A percentile compares a stretch with the other conserved stretches of the same genome.
Conservation (phyloP, 2,113 vertebrate genomes). For the Hippocampus guttulatus region DNA sequence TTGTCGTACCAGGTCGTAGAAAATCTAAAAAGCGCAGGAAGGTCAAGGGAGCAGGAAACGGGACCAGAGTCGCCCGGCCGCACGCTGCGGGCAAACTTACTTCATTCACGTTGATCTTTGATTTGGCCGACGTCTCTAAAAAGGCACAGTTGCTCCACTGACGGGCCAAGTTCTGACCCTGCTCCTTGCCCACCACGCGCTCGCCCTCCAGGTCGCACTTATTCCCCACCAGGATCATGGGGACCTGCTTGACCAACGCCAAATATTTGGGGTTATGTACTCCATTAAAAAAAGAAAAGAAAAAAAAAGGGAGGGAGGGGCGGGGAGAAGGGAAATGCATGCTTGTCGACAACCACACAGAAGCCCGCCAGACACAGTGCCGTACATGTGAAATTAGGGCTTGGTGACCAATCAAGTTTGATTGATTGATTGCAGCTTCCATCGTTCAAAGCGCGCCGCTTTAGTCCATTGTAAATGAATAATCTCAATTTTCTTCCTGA, state of each 20-base stretch:
- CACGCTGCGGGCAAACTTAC: conserved; percentile 52
- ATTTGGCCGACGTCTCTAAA: conserved; percentile 99
- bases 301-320: neutral
- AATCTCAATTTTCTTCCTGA: too few relatives aligned
- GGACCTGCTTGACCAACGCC: conserved; percentile 75
- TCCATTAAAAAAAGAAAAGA: too few relatives aligned
- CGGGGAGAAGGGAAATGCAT: too few relatives aligned
- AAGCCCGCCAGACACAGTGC: too few relatives aligned
- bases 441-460: too few relatives aligned
- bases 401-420: too few relatives aligned
- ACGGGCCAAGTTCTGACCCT: conserved; percentile 95
- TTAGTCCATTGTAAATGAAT: too few relatives aligned
- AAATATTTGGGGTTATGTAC: neutral
- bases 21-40: conserved; percentile 77
- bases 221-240: conserved; percentile 99
- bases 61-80: conserved; percentile 4
- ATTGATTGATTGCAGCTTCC: too few relatives aligned
- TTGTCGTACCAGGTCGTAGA: conserved; percentile 99
- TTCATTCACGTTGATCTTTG: conserved; percentile 99
- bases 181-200: conserved; percentile 96
- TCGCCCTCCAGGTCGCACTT: conserved; percentile 99
- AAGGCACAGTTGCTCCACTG: conserved; percentile 99
- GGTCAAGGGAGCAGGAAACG: conserved; percentile 71
- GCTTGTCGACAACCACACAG: too few relatives aligned
- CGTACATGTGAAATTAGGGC: too few relatives aligned